Conservation (phyloP, 2,797 vertebrate species). For the Lemur catta region DNA sequence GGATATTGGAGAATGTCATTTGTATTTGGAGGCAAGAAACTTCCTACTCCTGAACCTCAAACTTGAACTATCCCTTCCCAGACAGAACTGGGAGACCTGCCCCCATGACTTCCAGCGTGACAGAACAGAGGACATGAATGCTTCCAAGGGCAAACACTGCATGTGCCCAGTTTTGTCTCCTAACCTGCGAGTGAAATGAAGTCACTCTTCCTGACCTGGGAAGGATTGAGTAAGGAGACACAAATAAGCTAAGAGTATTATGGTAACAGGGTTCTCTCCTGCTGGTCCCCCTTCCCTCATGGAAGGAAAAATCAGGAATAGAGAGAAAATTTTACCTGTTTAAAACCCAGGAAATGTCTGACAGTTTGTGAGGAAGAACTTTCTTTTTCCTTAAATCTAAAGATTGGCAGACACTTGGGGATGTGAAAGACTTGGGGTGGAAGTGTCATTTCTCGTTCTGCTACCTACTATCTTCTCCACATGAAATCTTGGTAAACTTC, state of each 20-base stretch:
- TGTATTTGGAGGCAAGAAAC: background rate
- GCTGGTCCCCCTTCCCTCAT: rapidly evolving
- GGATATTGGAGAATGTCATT: conserved; percentile 7
- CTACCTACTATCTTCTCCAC: background rate
- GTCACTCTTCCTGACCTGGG: background rate
- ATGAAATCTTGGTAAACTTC: conserved; percentile 4
- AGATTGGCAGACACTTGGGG: background rate
- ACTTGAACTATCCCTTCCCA: background rate
- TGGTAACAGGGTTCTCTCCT: background rate
- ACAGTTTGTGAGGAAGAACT: background rate
- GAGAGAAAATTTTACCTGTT: background rate
- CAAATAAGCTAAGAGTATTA: background rate
- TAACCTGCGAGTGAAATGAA: background rate
- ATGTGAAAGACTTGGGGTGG: background rate
- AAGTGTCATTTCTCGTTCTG: background rate
- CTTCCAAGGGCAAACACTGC: background rate
- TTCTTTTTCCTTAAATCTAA: background rate
- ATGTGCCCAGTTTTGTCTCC: background rate
- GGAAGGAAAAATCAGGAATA: background rate
- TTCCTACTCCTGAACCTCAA: background rate
- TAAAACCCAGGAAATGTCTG: background rate
- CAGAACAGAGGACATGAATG: background rate
- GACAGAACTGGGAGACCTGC: background rate
- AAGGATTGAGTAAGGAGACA: background rate
- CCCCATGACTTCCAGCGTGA: background rate